A percentile compares a stretch with the other conserved stretches of the same genome.
Conservation (phyloP, 1,140 invertebrate species). For the Tachypleus tridentatus region DNA sequence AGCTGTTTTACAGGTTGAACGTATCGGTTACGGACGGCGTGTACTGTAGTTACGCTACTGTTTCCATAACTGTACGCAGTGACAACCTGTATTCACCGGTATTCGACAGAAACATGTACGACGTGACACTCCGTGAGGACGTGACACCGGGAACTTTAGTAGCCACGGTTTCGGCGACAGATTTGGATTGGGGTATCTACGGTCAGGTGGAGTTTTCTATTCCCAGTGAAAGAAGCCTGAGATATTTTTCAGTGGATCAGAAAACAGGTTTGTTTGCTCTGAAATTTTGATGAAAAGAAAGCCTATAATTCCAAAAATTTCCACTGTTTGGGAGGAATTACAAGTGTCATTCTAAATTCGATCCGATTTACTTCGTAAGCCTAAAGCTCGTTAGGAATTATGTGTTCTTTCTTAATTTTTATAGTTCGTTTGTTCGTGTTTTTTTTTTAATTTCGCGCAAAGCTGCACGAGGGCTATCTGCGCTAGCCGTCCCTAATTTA, state of each 20-base stretch:
- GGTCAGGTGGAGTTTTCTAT: conserved; percentile 67
- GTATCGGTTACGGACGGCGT: conserved; percentile 85
- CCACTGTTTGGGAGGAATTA: too few species aligned
- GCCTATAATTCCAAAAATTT: too few species aligned
- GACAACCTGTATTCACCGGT: conserved; percentile 65
- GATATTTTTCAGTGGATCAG: conserved; percentile 65
- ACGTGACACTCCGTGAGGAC: conserved; percentile 42
- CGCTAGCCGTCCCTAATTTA: too few species aligned
- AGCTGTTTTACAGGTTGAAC: conserved; percentile 53
- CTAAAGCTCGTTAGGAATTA: too few species aligned
- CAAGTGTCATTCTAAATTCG: too few species aligned
- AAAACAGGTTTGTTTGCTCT: conserved; percentile 35
- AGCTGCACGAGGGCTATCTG: too few species aligned
- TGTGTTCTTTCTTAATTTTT: too few species aligned
- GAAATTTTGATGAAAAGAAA: too few species aligned
- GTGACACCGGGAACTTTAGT: conserved; percentile 33
- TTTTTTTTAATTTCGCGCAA: too few species aligned
- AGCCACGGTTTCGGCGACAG: conserved; percentile 48
- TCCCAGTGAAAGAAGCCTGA: conserved; percentile 58
- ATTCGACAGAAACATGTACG: conserved; percentile 59
- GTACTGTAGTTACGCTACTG: conserved; percentile 61
- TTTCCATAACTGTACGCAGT: conserved; percentile 52
- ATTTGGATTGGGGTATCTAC: conserved; percentile 64
- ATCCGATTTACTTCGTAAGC: too few species aligned
- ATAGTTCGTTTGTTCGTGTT: too few species aligned